Base-by-base conservation (phyloP, 2,797 vertebrate species). In the Hoplostethus atlanticus region DNA sequence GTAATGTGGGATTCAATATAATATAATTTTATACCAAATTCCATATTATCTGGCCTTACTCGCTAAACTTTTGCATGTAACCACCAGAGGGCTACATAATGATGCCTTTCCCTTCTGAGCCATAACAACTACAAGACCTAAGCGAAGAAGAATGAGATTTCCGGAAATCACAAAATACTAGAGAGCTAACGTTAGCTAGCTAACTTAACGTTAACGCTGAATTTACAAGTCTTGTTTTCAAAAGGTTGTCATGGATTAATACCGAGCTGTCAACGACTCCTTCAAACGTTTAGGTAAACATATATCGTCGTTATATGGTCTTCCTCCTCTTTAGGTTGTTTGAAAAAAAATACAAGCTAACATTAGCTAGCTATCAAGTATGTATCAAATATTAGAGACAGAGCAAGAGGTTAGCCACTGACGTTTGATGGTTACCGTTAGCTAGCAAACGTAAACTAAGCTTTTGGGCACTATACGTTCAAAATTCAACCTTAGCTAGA, bases 161-260 rank as follows among this genome's bases (percentile, higher is more conserved):
- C 85, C 78, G 69, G 0, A 48, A 57, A 48, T 21, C 21, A 21
- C 21, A 21, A 21, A 21, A 21, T 21, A 21, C 21, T 21, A 21
- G 21, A 21, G 21, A 21, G 68, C 62, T 73, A 68, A n/a, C 10
- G 63, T 59, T 89, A 85, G 80, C 73, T 56, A 3, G 16, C 75
- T 80, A 76, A 11, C 3, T 74, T 78, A 73, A 36, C 65, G 47
- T 44, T 13, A 38, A 8, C 3, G 30, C 28, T 61, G 52, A 63
- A 5, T 70, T 36, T n/a, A 50, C 61, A 21, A 51, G 57, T 64
- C 48, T 21, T 25, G 21, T 60, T 67, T 60, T 64, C 3, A 42
- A 17, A 15, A n/a, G 10, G 38, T 21, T 55, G 56, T 44, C 48
- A 93, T 92, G 90, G 89, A 81, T 81, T 84, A 63, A 79, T 44